These are phyloP conservation scores for Chlorocebus sabaeus DNA, from an alignment of 2,113 vertebrate genomes.

Conservation along the genomic window DNA sequence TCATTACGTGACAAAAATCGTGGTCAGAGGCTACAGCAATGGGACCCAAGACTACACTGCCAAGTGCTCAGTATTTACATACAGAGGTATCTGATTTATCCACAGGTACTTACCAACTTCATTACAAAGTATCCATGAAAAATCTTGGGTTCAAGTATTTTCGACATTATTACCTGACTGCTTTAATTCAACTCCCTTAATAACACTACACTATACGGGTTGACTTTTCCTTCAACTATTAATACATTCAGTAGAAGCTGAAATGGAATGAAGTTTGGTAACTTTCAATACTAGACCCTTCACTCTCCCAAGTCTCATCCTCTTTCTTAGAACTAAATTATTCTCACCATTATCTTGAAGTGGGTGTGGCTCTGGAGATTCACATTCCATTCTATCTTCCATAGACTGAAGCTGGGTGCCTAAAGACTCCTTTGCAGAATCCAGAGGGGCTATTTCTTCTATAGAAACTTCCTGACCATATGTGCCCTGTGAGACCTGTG, in stretches of 20 bases:
- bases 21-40: neutral
- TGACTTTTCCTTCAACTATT: neutral
- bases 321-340: neutral
- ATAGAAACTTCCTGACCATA: neutral
- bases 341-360: slow-evolving; percentile 38
- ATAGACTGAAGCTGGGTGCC: neutral
- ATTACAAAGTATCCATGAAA: neutral
- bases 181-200: neutral
- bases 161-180: neutral
- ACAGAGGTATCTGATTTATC: neutral
- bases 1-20: neutral
- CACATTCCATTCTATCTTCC: slow-evolving; percentile 6
- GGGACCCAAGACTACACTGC: neutral
- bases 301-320: neutral
- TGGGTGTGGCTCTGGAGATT: slow-evolving; percentile 34
- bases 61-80: neutral
- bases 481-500: neutral
- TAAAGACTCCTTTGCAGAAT: neutral
- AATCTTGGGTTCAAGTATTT: neutral
- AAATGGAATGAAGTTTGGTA: neutral
- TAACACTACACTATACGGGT: neutral
- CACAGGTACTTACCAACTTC: neutral
- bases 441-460: neutral
- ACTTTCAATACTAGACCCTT: neutral
- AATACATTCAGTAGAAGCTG: neutral